Evolutionary conservation across 2,888 invertebrate species (phyloP), one percentile per base, ranked within the genome.

Genomic region (Theristus sp.): DNA sequence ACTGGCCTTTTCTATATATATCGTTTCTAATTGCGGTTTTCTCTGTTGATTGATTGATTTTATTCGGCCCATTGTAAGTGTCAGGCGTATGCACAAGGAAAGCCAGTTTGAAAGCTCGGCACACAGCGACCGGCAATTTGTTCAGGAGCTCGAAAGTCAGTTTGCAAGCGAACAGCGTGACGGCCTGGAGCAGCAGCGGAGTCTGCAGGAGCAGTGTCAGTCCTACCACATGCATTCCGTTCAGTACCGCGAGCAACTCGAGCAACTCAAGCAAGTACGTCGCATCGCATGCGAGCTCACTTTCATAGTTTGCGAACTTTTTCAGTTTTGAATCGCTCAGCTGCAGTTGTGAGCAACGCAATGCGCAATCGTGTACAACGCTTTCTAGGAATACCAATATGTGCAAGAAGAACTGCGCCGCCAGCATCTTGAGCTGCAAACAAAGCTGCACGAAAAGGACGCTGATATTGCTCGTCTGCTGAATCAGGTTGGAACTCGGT

Each of bases 391-490:
- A 74, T 69, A 80, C 67, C 78, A 77, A 70, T 80, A 77, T 67
- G 74, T 80, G 20, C 76, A 79, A 62, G 81, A 81, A 62, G 82
- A 82, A 67, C 67, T 80, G 54, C 70, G 76, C 54, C 75, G 77
- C 63, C 80, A 81, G 65, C 77, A 78, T 62, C 74, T 75, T 26
- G 71, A 73, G 60, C 75, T 80, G 62, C 76, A 79, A 61, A 67
- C 73, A 2, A 75, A 80, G 67, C 67, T 81, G 29, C 75, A 76
- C 65, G 81, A 82, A 66, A 76, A 80, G 65, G 82, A 83, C 59
- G 68, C 73, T 2, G 82, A 83, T 70, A 78, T 82, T 63, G 77
- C 80, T 10, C 77, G 78, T 63, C 74, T 82, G 24, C 74, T 80
- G 63, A 77, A 77, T 63, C 81, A 82, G 76, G 75, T 81, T 63